A percentile compares a stretch with the other conserved stretches of the same genome.
Conservation (phyloP, 2,113 vertebrate species). For the Pantherophis guttatus region DNA sequence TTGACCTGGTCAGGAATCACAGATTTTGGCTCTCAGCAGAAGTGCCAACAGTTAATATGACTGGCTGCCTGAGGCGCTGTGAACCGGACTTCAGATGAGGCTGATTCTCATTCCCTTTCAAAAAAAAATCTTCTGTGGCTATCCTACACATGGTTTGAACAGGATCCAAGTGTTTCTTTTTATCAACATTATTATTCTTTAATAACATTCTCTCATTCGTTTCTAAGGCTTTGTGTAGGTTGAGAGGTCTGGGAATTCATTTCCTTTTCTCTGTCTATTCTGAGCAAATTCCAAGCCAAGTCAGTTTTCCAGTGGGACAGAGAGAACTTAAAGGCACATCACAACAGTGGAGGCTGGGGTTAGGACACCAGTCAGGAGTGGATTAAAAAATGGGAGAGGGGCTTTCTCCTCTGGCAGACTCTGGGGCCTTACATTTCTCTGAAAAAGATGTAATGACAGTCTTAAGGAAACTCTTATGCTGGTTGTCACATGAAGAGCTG, state of each 20-base stretch:
- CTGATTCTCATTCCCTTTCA: constrained; percentile 37
- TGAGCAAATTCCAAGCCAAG: constrained; percentile 31
- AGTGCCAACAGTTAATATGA: constrained; percentile 21
- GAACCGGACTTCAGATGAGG: background rate
- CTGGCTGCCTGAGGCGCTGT: background rate
- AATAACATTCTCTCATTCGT: constrained; percentile 56
- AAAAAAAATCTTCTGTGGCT: constrained; percentile 39
- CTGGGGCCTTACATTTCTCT: background rate
- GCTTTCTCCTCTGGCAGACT: background rate
- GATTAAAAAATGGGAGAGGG: constrained; percentile 2
- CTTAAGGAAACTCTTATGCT: background rate
- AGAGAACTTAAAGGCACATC: fast-evolving
- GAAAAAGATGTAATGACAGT: background rate
- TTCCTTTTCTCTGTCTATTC: constrained; percentile 49
- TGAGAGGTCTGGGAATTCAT: constrained; percentile 49
- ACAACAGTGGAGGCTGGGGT: background rate
- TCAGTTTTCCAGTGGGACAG: fast-evolving
- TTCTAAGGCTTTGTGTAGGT: constrained; percentile 39
- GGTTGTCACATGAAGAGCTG: background rate
- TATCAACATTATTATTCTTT: constrained; percentile 54
- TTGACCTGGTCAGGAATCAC: constrained; percentile 48
- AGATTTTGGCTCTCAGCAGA: fast-evolving
- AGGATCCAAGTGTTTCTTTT: constrained; percentile 50
- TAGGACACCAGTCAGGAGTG: background rate
- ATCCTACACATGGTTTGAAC: constrained; percentile 16